phyloP scores from a whole-genome alignment of 1,140 invertebrate species.

The Bombyx mandarina region DNA sequence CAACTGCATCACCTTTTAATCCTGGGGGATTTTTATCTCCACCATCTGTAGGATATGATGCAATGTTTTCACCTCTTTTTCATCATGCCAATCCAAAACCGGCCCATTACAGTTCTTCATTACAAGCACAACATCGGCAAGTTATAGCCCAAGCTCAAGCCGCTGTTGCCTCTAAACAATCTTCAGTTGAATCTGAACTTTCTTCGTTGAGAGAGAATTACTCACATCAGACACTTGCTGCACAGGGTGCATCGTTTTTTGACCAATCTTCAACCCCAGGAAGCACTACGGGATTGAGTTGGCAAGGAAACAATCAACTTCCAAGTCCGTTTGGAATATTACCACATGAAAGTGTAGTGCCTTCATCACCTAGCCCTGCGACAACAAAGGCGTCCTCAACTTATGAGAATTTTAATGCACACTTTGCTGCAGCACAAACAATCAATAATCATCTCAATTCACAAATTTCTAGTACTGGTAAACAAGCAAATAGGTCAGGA shows the following conservation, averaged over 20 bases:
- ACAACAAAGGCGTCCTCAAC: conserved; percentile 69
- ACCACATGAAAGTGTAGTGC: conserved; percentile 82
- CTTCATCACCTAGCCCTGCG: conserved; percentile 75
- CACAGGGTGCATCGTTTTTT: conserved; percentile 74
- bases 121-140: conserved; percentile 73
- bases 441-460: conserved; percentile 76
- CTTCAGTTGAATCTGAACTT: conserved; percentile 72
- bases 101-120: conserved; percentile 73
- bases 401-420: conserved; percentile 79
- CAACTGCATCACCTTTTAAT: conserved; percentile 76
- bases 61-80: conserved; percentile 80
- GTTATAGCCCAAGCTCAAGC: conserved; percentile 70
- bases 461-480: conserved; percentile 70
- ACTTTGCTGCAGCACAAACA: conserved; percentile 76
- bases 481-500: conserved; percentile 69
- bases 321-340: conserved; percentile 83
- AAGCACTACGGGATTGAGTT: conserved; percentile 69
- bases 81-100: conserved; percentile 78
- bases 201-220: conserved; percentile 73
- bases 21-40: conserved; percentile 79
- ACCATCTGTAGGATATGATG: conserved; percentile 78
- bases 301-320: conserved; percentile 78
- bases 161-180: conserved; percentile 71
- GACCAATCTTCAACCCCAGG: conserved; percentile 74
- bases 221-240: conserved; percentile 69